Evolutionary conservation across 2,797 vertebrate species (phyloP).

Genomic region (Micropoecilia bifurca): DNA sequence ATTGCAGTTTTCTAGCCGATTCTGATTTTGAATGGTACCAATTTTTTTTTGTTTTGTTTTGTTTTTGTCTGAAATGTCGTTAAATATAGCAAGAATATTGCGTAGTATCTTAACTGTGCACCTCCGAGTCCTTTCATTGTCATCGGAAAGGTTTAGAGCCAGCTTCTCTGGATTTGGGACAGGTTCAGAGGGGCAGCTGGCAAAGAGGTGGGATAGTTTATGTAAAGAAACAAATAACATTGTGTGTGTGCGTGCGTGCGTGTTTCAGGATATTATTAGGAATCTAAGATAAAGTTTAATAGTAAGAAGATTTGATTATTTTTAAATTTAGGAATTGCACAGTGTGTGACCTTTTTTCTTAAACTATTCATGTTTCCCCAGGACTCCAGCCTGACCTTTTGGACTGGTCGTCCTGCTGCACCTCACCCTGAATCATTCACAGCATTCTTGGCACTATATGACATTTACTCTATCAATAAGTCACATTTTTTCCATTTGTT

Average conservation of each 20-base stretch:
- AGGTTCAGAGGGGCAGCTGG: conserved; percentile 3
- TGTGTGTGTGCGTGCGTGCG: neutral
- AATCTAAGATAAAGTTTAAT: neutral
- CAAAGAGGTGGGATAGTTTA: neutral
- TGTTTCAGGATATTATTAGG: neutral
- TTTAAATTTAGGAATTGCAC: neutral
- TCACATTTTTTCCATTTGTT: neutral
- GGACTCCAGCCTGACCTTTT: neutral
- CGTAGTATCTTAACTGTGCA: neutral
- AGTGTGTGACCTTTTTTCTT: neutral
- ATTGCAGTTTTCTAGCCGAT: too few species aligned
- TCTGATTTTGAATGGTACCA: too few species aligned
- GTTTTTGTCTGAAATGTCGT: too few species aligned
- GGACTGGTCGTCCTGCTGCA: neutral
- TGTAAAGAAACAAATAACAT: neutral
- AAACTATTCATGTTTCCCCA: neutral
- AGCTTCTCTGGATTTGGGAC: conserved; percentile 18
- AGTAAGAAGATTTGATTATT: neutral
- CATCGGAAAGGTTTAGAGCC: conserved; percentile 6
- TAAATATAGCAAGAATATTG: too few species aligned
- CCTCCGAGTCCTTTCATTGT: neutral
- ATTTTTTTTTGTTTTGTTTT: too few species aligned
- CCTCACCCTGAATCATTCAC: neutral
- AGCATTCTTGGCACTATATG: neutral
- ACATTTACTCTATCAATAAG: neutral